Evolutionary conservation across 2,113 vertebrate species (phyloP), one percentile per base, ranked within the genome.

Genomic region (Zonotrichia leucophrys): DNA sequence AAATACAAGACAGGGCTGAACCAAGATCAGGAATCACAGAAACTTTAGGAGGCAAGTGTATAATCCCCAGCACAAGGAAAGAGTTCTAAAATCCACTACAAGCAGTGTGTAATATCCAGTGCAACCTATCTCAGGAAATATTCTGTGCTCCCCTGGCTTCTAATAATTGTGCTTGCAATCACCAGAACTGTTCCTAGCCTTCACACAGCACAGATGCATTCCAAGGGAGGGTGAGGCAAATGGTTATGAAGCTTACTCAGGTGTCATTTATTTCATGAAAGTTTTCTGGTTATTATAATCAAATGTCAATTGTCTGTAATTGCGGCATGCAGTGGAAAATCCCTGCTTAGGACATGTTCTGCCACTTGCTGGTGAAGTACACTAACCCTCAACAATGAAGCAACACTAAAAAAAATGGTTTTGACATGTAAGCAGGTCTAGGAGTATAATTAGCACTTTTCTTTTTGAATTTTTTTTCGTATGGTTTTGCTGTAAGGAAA

Each of bases 231-330:
- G 95, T 0, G 84, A 95, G 95, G 96, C 86, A 70, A 39, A 64
- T 74, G 37, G 70, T 95, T 95, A 92, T 80, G 93, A 94, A 97
- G 95, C 68, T 76, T 75, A 74, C 73, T 88, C 70, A 82, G 35
- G 80, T 91, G 88, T 81, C 84, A 87, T 90, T 95, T 87, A 87
- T 83, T 89, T 49, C 75, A 85, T 80, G 83, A 92, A 95, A 85
- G 50, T 81, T 93, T 90, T 59, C 53, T 75, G 83, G 87, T 87
- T 96, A 93, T 95, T 91, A 91, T 82, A 93, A 95, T 92, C 89
- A 86, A 90, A 91, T 95, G 75, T 92, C 95, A 89, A 73, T 90
- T 83, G 76, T 78, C 82, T 92, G 59, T 86, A 89, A 95, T 63
- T 88, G 83, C 6, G 8, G 79, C 83, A 81, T 83, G 88, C 83